These are phyloP conservation scores for Diabrotica balteata DNA, from an alignment of 2,888 invertebrate genomes.

Conservation along the genomic window DNA sequence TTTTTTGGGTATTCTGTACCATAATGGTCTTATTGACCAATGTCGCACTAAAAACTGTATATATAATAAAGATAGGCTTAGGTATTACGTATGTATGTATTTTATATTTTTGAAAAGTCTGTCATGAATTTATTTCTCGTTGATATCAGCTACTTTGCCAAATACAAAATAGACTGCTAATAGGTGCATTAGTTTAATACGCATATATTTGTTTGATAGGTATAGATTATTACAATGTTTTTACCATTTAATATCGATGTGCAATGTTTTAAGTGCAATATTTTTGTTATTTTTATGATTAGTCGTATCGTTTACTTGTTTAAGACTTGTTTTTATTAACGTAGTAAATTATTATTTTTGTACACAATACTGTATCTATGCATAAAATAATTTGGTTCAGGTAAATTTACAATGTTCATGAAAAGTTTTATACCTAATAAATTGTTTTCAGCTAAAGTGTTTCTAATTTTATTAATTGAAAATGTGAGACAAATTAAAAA, in stretches of 20 bases:
- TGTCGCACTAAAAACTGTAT: neutral
- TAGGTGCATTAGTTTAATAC: slow-evolving; percentile 17
- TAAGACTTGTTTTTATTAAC: slow-evolving; percentile 5
- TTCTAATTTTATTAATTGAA: too few relatives aligned
- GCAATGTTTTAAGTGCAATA: slow-evolving; percentile 39
- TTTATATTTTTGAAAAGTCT: slow-evolving; percentile 9
- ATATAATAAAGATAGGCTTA: too few relatives aligned
- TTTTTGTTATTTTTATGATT: slow-evolving; percentile 18
- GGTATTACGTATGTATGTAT: neutral
- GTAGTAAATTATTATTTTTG: slow-evolving; percentile 4
- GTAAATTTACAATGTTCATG: too few relatives aligned
- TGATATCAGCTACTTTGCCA: slow-evolving; percentile 38
- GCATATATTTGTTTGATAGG: slow-evolving; percentile 8
- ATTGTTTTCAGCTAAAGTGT: too few relatives aligned
- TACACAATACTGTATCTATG: too few relatives aligned
- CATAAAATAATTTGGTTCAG: too few relatives aligned
- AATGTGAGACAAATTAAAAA: too few relatives aligned
- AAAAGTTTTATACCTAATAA: too few relatives aligned
- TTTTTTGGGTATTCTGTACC: too few relatives aligned
- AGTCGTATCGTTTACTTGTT: too few relatives aligned
- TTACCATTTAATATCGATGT: slow-evolving; percentile 12
- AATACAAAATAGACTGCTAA: slow-evolving; percentile 29
- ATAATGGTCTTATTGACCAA: too few relatives aligned
- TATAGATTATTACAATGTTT: neutral
- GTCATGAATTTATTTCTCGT: slow-evolving; percentile 16